Percentiles rank a stretch among this genome's conserved stretches.
These are phyloP conservation scores for Oryzias melastigma DNA, from an alignment of 2,113 vertebrate species.

Conservation along the genomic window DNA sequence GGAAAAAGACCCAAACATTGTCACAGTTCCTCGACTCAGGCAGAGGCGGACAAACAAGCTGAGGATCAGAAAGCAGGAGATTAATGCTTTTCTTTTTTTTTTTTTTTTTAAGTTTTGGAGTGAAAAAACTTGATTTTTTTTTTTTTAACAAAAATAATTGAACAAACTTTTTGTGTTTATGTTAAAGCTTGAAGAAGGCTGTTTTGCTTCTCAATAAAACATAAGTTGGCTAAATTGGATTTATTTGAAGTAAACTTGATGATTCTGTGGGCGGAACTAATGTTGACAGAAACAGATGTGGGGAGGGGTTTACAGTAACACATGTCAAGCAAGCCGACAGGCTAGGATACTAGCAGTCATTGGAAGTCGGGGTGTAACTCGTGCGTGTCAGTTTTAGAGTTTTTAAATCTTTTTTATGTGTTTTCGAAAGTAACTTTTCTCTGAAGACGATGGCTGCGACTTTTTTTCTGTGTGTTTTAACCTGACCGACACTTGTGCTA, in stretches of 20 bases:
- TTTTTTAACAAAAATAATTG: not conserved
- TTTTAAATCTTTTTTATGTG: not conserved
- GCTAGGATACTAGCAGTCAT: conserved; percentile 34
- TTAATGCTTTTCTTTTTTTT: conserved; percentile 10
- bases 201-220: conserved; percentile 29
- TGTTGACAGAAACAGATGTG: not conserved
- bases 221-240: not conserved
- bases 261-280: conserved; percentile 30
- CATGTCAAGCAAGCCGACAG: conserved; percentile 5
- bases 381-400: accelerated
- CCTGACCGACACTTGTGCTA: conserved; percentile 31
- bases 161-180: not conserved
- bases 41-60: conserved; percentile 6
- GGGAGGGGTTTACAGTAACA: conserved; percentile 22
- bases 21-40: conserved; percentile 29
- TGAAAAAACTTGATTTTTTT: not conserved
- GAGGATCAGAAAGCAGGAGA: conserved; percentile 9
- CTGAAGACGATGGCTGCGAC: conserved; percentile 9
- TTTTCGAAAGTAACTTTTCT: accelerated
- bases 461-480: conserved; percentile 16
- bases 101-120: not conserved
- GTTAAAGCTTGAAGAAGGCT: not conserved
- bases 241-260: not conserved
- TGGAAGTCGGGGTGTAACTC: not conserved
- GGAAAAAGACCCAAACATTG: conserved; percentile 59